Evolutionary conservation across 1,140 invertebrate species (phyloP).

Genomic region (Tetramorium alpestre): DNA sequence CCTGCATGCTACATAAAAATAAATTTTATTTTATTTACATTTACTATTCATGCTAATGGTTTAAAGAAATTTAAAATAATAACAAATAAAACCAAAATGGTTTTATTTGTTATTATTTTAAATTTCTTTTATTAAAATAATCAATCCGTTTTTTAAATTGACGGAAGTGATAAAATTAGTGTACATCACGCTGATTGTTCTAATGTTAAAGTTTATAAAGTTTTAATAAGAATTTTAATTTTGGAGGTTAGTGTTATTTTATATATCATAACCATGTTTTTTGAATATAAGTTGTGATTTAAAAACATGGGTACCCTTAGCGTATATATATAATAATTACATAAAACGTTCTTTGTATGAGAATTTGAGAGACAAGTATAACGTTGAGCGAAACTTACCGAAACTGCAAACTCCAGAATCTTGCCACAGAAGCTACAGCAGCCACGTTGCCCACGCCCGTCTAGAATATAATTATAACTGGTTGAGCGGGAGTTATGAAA

Average conservation of each 20-base stretch:
- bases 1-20: too few species aligned
- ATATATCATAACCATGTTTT: neutral
- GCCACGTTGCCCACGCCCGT: neutral
- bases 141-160: too few species aligned
- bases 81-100: too few species aligned
- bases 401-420: neutral
- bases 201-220: neutral
- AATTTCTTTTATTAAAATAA: too few species aligned
- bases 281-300: neutral
- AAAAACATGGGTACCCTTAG: neutral
- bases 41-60: too few species aligned
- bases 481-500: slow-evolving; percentile 33
- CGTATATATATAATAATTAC: neutral
- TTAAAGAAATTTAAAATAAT: too few species aligned
- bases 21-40: too few species aligned
- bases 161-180: too few species aligned
- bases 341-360: neutral
- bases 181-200: too few species aligned
- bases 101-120: too few species aligned
- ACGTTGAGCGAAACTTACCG: slow-evolving; percentile 15
- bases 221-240: neutral
- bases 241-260: slow-evolving; percentile 10
- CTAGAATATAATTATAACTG: slow-evolving; percentile 8
- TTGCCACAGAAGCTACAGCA: neutral
- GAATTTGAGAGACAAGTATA: neutral